Evolutionary conservation across 1,140 invertebrate genomes (phyloP), one percentile per base, ranked within the genome.

Genomic region (Cecropterus lyciades): DNA sequence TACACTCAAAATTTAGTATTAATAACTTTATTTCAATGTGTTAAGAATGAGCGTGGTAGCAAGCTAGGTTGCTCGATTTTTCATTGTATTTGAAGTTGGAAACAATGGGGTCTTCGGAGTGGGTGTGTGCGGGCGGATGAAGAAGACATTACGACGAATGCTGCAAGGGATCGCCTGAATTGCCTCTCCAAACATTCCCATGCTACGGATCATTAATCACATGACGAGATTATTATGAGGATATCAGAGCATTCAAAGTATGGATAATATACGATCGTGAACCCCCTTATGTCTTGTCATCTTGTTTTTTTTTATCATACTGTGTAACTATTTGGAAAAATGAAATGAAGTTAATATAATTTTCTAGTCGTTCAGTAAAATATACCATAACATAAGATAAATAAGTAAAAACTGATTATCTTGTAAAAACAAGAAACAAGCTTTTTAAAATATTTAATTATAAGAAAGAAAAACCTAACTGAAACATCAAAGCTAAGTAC

Each of bases 31-130:
- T 15, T 2, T 24, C 49, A n/a, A n/a, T n/a, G n/a, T n/a, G n/a
- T n/a, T n/a, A n/a, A 48, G 43, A 3, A 3, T 2, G 14, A 3
- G 24, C 8, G 16, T 43, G 5, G 4, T 8, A 17, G 55, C 55
- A 30, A n/a, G 4, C 8, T 43, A 27, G 5, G 13, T 59, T 59
- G 42, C 11, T 16, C 4, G 56, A 59, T 59, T 48, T 59, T 59
- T 48, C 43, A 59, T 57, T 57, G 55, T 57, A 57, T 46, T n/a
- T n/a, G n/a, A n/a, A n/a, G n/a, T 43, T 46, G 55, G 53, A 57
- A 40, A 57, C 53, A 57, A 57, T 57, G 27, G 53, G 53, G 17
- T 45, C 17, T 17, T 45, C 40, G 40, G 40, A 42, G 53, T 57
- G 53, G 53, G 53, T 57, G 53, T 57, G 53, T 43, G 53, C 53